Base-by-base conservation (phyloP, 2,113 vertebrate genomes). In the Etheostoma spectabile region DNA sequence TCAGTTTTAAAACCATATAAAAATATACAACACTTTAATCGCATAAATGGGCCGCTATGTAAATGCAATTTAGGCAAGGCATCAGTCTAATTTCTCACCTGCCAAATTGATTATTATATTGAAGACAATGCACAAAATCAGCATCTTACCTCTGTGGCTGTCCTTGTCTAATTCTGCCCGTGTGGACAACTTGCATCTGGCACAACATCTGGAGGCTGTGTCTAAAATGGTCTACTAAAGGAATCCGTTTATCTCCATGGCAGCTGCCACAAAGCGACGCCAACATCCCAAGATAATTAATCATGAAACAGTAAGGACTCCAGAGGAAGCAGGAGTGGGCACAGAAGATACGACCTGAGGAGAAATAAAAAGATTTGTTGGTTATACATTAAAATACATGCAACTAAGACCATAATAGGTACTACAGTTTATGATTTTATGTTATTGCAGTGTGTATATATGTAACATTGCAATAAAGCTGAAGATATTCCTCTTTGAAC, bases 201-300 rank as follows among this genome's bases (percentile, higher is more conserved):
- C 78, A 87, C 86, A 84, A 82, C 89, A 93, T 92, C 81, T 87
- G 91, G 87, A 87, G 70, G 84, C 73, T 85, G 79, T 84, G 77
- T 89, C 70, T 73, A 16, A 91, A 77, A 83, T 73, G 33, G 60
- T 62, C 79, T 74, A 79, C 74, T 75, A 88, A 82, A 81, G 60
- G 71, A 90, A 86, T 67, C 80, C 16, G 56, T 87, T 80, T 85
- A 84, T 92, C 89, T 91, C 90, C 92, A 85, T 84, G 84, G 68
- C 77, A 92, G 86, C 89, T 84, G 75, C 80, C 79, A 77, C 11
- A 55, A 90, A 90, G 86, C 77, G 51, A 85, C 79, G 83, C 86
- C 91, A 92, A 86, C 90, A 94, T 93, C 89, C 89, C 93, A 90
- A 69, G 78, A 68, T 68, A 78, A 84, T 84, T 85, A 53, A 82